A percentile compares a stretch with the other conserved stretches of the same genome.
These are phyloP conservation scores for Mola mola DNA, from an alignment of 2,113 vertebrate species.

Conservation along the genomic window DNA sequence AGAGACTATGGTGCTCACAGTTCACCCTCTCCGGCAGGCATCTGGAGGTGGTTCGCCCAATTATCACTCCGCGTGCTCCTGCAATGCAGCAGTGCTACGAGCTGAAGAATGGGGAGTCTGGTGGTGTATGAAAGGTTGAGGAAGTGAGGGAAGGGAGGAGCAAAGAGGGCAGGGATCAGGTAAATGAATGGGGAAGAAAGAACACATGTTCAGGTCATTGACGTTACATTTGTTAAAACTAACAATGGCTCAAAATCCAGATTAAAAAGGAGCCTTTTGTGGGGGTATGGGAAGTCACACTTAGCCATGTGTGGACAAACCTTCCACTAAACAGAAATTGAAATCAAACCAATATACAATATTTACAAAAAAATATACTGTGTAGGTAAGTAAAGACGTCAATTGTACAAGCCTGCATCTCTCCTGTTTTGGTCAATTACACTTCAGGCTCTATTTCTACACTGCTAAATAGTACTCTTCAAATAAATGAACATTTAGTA, in stretches of 20 bases:
- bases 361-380: conserved; percentile 70
- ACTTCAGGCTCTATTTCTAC: background rate
- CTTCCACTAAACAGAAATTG: conserved; percentile 18
- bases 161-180: conserved; percentile 40
- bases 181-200: conserved; percentile 54
- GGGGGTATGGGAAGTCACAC: conserved; percentile 40
- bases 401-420: conserved; percentile 31
- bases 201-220: conserved; percentile 61
- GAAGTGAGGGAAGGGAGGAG: conserved; percentile 23
- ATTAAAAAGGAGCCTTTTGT: background rate
- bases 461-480: conserved; percentile 21
- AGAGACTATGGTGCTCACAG: conserved; percentile 70
- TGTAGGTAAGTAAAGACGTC: conserved; percentile 4
- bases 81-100: conserved; percentile 73
- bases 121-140: conserved; percentile 50
- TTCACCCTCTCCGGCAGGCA: conserved; percentile 64
- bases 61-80: conserved; percentile 73
- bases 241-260: no score
- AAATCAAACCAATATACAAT: conserved; percentile 63
- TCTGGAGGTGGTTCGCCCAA: conserved; percentile 65
- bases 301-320: conserved; percentile 72
- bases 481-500: background rate
- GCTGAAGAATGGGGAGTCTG: conserved; percentile 72
- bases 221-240: conserved; percentile 25
- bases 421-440: conserved; percentile 5